Base-by-base conservation (phyloP, 1,140 invertebrate genomes). In the Trichonephila clavipes region DNA sequence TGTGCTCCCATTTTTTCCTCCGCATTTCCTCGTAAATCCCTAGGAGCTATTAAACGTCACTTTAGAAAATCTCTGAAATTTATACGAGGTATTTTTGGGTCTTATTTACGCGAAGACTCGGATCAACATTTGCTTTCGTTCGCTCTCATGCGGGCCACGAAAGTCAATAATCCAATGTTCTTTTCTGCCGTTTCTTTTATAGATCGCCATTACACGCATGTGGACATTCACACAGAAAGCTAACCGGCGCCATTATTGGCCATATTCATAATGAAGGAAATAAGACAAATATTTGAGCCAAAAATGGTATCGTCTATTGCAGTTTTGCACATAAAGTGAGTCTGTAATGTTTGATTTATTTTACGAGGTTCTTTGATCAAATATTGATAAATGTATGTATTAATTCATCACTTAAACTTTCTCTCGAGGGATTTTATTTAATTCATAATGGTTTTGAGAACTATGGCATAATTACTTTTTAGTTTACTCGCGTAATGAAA, bases 51-150 rank as follows among this genome's bases (percentile, higher is more conserved):
- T 88, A 88, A 88, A 88, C 86, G 86, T 88, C 86, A 88, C 86
- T 88, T 88, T 88, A 44, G 86, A 44, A 88, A 88, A 88, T 88
- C 86, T 88, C 59, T 40, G 86, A 88, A 88, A 88, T 88, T 88
- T 88, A 88, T 88, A 88, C 62, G 86, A 88, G 86, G 86, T 64
- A 88, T 88, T 88, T 88, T 88, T 64, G 62, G 59, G 86, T 88
- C 86, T 88, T 88, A 88, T 88, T 88, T 83, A 83, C 86, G 86
- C 28, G 28, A 64, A 64, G 86, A 62, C 24, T 51, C 82, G 82
- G 86, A 88, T 64, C 86, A 88, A 64, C 86, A 88, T 85, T 85
- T 85, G 58, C 58, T 85, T 85, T 85, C 83, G 51, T 18, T 28
- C 7, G 51, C 83, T 58, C 59, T 88, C 86, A 88, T 88, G 86